Base-by-base conservation (phyloP, 2,888 invertebrate species). In the Pteria penguin region DNA sequence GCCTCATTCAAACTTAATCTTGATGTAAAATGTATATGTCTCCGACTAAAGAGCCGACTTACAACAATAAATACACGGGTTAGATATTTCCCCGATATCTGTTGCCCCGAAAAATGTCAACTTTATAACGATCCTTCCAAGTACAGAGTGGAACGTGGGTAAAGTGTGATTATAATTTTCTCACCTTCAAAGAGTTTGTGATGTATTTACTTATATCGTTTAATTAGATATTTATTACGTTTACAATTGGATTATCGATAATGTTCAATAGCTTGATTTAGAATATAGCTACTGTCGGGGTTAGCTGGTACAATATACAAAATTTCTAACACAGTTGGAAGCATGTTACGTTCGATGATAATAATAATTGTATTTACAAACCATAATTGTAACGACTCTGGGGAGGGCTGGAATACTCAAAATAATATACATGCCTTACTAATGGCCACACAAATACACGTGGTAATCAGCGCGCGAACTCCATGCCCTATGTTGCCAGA, bases 301-400 rank as follows among this genome's bases (percentile, higher is more conserved):
- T 60, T 24, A 60, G 22, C 27, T 26, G 60, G 60, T 60, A 26
- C 60, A 27, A 26, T 14, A 60, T 24, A 24, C 22, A 5, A 27
- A 14, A 27, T 24, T 60, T 60, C 26, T n/a, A 22, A 60, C 60
- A 14, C 60, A 14, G 60, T 60, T 5, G 60, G 60, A 60, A 26
- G 14, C 26, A 14, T 14, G 27, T 14, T 26, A 60, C 60, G 27
- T n/a, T 14, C 14, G 22, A 26, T 27, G 60, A 62, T 62, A 71
- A 71, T 71, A 71, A 71, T 71, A 71, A 61, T 62, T 58, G 11
- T 71, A 71, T 71, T 71, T 71, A 61, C 70, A 71, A 71, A 71
- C 61, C 70, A 52, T 26, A 45, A 71, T 61, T 71, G 24, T 54
- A 62, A 71, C 62, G 61, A 60, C 60, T 60, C 18, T 5, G 22